Evolutionary conservation across 53 echinoderm and acorn worm genomes (phyloP).

Genomic region (Antedon mediterranea): DNA sequence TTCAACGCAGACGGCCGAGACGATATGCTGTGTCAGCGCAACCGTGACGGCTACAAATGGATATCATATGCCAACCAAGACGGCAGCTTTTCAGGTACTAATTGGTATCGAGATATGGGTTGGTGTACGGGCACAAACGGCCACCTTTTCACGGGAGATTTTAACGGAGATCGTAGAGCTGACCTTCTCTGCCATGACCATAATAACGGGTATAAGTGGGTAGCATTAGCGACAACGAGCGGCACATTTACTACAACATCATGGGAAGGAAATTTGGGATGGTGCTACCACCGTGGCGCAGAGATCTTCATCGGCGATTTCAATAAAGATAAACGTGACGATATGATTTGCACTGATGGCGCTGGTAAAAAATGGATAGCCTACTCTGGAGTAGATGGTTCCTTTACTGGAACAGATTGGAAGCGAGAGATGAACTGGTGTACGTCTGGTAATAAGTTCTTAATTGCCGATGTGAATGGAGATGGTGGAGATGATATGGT

Average conservation of each 20-base stretch:
- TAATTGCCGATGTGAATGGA: slow-evolving; percentile 6
- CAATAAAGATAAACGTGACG: not conserved
- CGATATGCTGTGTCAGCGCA: slow-evolving; percentile 14
- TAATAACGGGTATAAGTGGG: slow-evolving; percentile 1
- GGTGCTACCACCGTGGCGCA: slow-evolving; percentile 7
- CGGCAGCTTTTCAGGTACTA: slow-evolving; percentile 6
- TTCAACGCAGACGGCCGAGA: not conserved
- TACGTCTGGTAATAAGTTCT: not conserved
- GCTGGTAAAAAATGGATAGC: slow-evolving; percentile 3
- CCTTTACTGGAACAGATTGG: slow-evolving; percentile 12
- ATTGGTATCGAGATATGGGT: not conserved
- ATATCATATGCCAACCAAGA: slow-evolving; percentile 1
- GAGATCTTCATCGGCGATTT: slow-evolving; percentile 4
- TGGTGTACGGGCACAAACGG: not conserved
- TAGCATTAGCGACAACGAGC: not conserved
- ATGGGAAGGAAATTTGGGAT: slow-evolving; percentile 1
- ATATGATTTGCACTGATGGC: slow-evolving; percentile 10
- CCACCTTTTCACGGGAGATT: slow-evolving; percentile 5
- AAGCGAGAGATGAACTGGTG: not conserved
- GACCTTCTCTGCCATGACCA: slow-evolving; percentile 10
- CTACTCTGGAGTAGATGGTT: not conserved
- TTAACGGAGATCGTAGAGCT: slow-evolving; percentile 11
- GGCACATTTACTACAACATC: not conserved
- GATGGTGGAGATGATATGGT: slow-evolving; percentile 2
- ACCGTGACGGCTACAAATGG: slow-evolving; percentile 8